These are phyloP conservation scores for Catocala sponsa DNA, from an alignment of 2,888 invertebrate genomes.

Conservation along the genomic window DNA sequence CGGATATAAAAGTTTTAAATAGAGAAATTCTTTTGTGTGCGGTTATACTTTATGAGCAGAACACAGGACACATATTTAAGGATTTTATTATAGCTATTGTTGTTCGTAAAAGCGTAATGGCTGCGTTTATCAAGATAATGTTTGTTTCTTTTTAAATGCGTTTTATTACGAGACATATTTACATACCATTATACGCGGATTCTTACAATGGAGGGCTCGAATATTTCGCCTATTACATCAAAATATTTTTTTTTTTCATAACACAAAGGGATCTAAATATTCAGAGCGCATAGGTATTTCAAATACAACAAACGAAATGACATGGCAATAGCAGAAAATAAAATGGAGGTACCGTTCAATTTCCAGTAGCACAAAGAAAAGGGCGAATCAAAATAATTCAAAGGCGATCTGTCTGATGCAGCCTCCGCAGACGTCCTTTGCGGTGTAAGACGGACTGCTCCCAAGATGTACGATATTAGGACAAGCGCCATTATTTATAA, in stretches of 20 bases:
- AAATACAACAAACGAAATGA: conserved; percentile 43
- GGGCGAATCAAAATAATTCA: conserved; percentile 53
- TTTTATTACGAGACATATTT: conserved; percentile 4
- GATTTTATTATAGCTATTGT: conserved; percentile 38
- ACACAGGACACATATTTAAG: conserved; percentile 43
- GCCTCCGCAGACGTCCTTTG: conserved; percentile 45
- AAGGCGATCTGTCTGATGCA: conserved; percentile 55
- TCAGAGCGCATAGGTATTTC: conserved; percentile 23
- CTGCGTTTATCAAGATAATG: conserved; percentile 18
- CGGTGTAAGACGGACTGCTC: conserved; percentile 33
- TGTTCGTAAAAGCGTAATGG: conserved; percentile 19
- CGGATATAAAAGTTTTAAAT: conserved; percentile 51
- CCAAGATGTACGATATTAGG: conserved; percentile 17
- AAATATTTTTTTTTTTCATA: conserved; percentile 6
- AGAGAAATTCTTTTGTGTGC: conserved; percentile 43
- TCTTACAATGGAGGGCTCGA: not conserved
- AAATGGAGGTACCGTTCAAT: conserved; percentile 50
- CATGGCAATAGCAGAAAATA: conserved; percentile 50
- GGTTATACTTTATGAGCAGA: conserved; percentile 50
- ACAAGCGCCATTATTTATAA: not conserved
- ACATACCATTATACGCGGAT: conserved; percentile 1
- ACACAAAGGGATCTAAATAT: conserved; percentile 22
- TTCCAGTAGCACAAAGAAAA: conserved; percentile 52
- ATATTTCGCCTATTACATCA: conserved; percentile 1
- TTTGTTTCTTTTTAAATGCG: conserved; percentile 5